A percentile compares a stretch with the other conserved stretches of the same genome.
These are phyloP conservation scores for Phyllotreta striolata DNA, from an alignment of 2,888 invertebrate genomes.

Conservation along the genomic window DNA sequence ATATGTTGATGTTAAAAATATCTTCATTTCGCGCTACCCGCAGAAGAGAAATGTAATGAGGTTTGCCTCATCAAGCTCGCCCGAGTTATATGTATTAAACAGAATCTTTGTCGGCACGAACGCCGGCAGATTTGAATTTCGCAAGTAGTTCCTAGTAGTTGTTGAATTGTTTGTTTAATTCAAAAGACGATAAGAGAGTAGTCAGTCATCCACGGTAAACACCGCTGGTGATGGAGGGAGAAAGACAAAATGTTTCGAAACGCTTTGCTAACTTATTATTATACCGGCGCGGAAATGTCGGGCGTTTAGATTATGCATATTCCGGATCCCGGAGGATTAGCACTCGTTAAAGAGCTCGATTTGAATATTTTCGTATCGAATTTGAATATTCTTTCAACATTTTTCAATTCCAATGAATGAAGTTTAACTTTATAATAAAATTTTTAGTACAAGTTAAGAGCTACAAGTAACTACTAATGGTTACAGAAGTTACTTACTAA, in stretches of 20 bases:
- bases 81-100: no score
- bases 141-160: constrained; percentile 37
- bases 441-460: no score
- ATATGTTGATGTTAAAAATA: neutral
- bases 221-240: constrained; percentile 15
- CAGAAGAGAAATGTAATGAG: constrained; percentile 6
- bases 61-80: constrained; percentile 4
- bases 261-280: constrained; percentile 23
- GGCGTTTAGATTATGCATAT: constrained; percentile 17
- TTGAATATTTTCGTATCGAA: constrained; percentile 8
- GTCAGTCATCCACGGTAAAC: constrained; percentile 28
- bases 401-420: no score
- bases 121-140: constrained; percentile 34
- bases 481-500: no score
- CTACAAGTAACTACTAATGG: no score
- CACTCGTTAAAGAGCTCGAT: neutral
- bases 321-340: constrained; percentile 1
- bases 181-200: constrained; percentile 30
- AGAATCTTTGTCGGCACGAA: no score
- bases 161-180: constrained; percentile 37
- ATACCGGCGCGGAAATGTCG: constrained; percentile 4
- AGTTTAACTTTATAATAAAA: no score
- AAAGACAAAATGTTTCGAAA: constrained; percentile 19
- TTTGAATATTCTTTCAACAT: neutral
- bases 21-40: neutral